A percentile compares a stretch with the other conserved stretches of the same genome.
Evolutionary conservation across 2,797 vertebrate species (phyloP).

Genomic region (Florisuga fusca): DNA sequence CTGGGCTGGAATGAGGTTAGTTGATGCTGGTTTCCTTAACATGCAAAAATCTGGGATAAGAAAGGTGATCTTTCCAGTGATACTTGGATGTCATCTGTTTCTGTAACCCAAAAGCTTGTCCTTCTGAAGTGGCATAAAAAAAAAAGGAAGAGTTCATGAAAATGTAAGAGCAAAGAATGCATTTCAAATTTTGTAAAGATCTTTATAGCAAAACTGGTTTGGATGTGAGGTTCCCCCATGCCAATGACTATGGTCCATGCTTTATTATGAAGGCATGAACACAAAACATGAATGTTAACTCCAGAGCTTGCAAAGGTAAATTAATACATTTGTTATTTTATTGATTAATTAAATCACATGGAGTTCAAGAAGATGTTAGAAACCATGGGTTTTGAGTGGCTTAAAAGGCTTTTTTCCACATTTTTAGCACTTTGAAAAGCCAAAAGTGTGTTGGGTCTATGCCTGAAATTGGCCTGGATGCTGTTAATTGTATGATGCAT

Average conservation of each 20-base stretch:
- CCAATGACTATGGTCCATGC: rapidly evolving
- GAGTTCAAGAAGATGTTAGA: not conserved
- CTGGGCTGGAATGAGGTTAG: too few species aligned
- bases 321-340: not conserved
- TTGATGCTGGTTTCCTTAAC: too few species aligned
- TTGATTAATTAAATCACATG: not conserved
- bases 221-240: not conserved
- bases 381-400: not conserved
- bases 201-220: not conserved
- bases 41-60: too few species aligned
- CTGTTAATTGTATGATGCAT: not conserved
- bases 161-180: not conserved
- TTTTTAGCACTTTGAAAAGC: conserved; percentile 27
- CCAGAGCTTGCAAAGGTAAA: not conserved
- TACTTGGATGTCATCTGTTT: too few species aligned
- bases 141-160: not conserved
- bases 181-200: not conserved
- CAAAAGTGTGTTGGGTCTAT: not conserved
- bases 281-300: not conserved
- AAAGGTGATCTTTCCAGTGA: too few species aligned
- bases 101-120: too few species aligned
- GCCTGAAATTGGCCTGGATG: not conserved
- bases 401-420: not conserved
- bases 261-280: not conserved
- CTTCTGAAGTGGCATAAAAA: too few species aligned